A percentile compares a stretch with the other conserved stretches of the same genome.
These are phyloP conservation scores for Tiliqua scincoides DNA, from an alignment of 2,113 vertebrate genomes.

Conservation along the genomic window DNA sequence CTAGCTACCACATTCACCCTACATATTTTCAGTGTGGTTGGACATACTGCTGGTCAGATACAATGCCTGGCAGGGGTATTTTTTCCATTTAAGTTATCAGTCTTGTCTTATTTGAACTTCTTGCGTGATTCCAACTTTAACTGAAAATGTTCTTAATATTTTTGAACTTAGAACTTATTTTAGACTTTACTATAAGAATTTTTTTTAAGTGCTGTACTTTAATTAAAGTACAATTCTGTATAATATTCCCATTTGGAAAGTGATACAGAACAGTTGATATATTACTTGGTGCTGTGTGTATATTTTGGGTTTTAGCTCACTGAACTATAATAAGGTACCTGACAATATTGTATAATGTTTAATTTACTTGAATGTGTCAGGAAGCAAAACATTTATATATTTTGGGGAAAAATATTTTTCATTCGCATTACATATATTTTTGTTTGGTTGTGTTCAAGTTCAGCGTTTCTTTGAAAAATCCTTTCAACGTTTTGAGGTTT, in stretches of 20 bases:
- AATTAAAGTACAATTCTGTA: constrained; percentile 44
- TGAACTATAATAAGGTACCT: constrained; percentile 52
- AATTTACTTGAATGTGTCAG: constrained; percentile 76
- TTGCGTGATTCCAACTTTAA: constrained; percentile 64
- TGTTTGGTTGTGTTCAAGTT: constrained; percentile 50
- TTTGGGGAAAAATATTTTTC: constrained; percentile 74
- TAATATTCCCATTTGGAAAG: constrained; percentile 48
- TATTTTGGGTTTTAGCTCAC: constrained; percentile 80
- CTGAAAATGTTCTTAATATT: constrained; percentile 47
- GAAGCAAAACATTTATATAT: constrained; percentile 68
- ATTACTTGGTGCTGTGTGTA: constrained; percentile 81
- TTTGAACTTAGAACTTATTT: constrained; percentile 63
- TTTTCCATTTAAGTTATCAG: not conserved
- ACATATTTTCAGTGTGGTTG: constrained; percentile 13
- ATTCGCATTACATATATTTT: constrained; percentile 66
- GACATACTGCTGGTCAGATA: constrained; percentile 68
- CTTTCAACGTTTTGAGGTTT: constrained; percentile 59
- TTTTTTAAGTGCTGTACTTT: constrained; percentile 70
- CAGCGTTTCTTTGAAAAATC: constrained; percentile 48
- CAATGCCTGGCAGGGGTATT: constrained; percentile 24
- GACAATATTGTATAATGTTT: constrained; percentile 51
- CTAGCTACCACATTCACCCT: not conserved
- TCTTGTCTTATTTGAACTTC: constrained; percentile 52
- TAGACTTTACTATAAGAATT: constrained; percentile 60
- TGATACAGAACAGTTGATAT: constrained; percentile 56